phyloP scores from a whole-genome alignment of 2,113 vertebrate genomes.

The Raphicerus campestris region DNA sequence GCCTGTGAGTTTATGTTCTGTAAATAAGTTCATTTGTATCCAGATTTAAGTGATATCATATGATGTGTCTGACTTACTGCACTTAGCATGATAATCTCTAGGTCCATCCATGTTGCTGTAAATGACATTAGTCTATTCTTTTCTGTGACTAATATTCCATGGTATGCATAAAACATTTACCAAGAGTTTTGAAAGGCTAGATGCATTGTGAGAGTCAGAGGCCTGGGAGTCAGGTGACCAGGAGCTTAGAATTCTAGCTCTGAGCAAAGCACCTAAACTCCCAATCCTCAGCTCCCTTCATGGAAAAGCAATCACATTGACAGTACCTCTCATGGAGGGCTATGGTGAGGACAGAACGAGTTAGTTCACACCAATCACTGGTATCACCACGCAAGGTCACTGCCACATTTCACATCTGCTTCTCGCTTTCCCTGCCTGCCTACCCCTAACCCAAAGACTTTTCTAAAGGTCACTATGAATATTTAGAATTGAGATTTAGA shows the following conservation, averaged over 20 bases:
- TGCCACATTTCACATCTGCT: background rate
- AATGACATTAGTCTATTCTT: background rate
- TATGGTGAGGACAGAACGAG: background rate
- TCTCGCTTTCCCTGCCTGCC: background rate
- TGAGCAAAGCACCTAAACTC: background rate
- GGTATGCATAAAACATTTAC: background rate
- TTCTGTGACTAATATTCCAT: background rate
- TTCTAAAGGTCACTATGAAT: background rate
- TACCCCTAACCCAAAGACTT: background rate
- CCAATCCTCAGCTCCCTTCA: background rate
- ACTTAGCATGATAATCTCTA: background rate
- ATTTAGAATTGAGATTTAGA: background rate
- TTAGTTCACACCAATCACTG: background rate
- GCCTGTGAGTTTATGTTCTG: background rate
- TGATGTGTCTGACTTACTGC: background rate
- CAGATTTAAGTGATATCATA: background rate
- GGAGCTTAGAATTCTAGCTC: background rate
- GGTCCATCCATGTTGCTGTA: background rate
- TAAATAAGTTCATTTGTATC: background rate
- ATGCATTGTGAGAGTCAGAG: background rate
- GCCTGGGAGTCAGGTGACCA: background rate
- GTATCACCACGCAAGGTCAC: background rate
- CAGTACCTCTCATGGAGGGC: background rate
- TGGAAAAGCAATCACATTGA: background rate
- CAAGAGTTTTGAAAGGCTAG: background rate